A percentile compares a stretch with the other conserved stretches of the same genome.
Evolutionary conservation across 2,113 vertebrate genomes (phyloP).

Genomic region (Myrmophylax atrothorax): DNA sequence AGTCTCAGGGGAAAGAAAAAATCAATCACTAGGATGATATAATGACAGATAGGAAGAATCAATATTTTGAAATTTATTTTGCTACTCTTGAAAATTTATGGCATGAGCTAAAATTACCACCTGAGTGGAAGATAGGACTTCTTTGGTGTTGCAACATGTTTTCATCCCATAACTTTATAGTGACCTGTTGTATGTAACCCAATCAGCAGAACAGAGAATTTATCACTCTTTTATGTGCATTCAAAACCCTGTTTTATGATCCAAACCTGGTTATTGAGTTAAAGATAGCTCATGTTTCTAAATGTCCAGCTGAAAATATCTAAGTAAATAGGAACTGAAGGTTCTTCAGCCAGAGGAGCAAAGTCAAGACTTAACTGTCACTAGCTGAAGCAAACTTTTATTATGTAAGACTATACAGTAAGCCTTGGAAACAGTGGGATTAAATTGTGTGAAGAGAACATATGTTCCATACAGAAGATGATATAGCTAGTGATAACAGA

Average conservation of each 20-base stretch:
- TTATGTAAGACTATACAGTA: background rate
- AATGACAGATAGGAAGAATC: background rate
- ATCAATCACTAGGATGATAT: background rate
- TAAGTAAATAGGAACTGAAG: background rate
- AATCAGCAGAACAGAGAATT: background rate
- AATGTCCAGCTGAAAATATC: background rate
- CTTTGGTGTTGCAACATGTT: background rate
- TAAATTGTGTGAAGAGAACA: background rate
- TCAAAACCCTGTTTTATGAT: background rate
- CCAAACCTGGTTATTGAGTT: background rate
- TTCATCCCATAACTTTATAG: background rate
- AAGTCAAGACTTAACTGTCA: background rate
- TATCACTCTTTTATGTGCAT: background rate
- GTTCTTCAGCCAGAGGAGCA: background rate
- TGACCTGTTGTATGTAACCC: background rate
- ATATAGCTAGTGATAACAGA: conserved; percentile 51
- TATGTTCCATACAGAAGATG: conserved; percentile 51
- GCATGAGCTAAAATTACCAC: background rate
- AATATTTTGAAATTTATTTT: background rate
- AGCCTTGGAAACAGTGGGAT: background rate
- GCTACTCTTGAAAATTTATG: background rate
- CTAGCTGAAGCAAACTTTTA: conserved; percentile 1
- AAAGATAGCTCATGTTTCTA: background rate
- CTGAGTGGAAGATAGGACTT: background rate
- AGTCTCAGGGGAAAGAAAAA: background rate